These are phyloP conservation scores for Tympanuchus pallidicinctus DNA, from an alignment of 2,113 vertebrate species.

Conservation along the genomic window DNA sequence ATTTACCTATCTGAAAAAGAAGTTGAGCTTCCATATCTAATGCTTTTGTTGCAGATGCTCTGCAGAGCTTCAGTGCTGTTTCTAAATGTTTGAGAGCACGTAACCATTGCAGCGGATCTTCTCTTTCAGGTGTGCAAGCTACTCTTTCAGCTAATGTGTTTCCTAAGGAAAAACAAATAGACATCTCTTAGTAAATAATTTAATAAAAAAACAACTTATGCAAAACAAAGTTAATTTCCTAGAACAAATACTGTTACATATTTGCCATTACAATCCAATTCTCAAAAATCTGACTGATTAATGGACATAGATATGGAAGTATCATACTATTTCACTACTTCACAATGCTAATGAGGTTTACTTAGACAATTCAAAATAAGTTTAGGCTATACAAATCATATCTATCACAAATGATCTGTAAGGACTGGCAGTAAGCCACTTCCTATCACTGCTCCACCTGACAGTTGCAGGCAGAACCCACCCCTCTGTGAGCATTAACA, in stretches of 20 bases:
- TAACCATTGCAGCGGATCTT: conserved; percentile 51
- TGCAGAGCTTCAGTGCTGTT: conserved; percentile 77
- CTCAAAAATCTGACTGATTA: not conserved
- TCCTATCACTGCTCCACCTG: not conserved
- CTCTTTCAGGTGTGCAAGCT: conserved; percentile 12
- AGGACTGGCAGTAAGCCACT: not conserved
- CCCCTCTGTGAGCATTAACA: not conserved
- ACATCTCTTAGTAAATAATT: not conserved
- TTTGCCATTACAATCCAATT: not conserved
- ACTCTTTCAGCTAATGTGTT: conserved; percentile 67
- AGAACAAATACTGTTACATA: not conserved
- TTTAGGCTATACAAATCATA: not conserved
- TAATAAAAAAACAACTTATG: not conserved
- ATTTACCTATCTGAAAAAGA: conserved; percentile 84
- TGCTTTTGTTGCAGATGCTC: conserved; percentile 65
- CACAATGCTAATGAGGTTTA: not conserved
- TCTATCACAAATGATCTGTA: not conserved
- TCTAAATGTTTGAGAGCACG: conserved; percentile 71
- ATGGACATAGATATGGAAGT: not conserved
- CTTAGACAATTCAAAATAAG: not conserved
- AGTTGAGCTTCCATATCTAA: conserved; percentile 82
- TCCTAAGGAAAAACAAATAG: conserved; percentile 68
- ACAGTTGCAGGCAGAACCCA: not conserved
- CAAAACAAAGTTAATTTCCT: conserved; percentile 1
- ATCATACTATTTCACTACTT: not conserved